phyloP scores from a whole-genome alignment of 2,888 invertebrate species.

The Hipparchia sbordonii region DNA sequence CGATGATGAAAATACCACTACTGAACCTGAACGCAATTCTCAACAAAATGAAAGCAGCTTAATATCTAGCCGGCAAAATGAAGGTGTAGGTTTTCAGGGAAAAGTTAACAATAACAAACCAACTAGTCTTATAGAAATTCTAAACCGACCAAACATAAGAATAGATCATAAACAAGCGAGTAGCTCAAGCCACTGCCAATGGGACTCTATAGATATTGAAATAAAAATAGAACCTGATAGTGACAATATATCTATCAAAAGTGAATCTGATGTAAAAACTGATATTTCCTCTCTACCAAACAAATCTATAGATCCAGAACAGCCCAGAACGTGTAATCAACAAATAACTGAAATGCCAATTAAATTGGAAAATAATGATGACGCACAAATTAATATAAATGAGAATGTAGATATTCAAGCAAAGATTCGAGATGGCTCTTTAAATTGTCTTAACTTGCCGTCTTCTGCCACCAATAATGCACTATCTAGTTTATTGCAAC shows the following conservation, averaged over 20 bases:
- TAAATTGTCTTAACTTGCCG: not conserved
- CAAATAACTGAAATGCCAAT: not conserved
- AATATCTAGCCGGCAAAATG: constrained; percentile 1
- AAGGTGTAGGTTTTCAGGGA: not conserved
- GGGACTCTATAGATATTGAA: not conserved
- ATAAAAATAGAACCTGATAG: constrained; percentile 7
- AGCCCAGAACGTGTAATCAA: not conserved
- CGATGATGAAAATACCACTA: not conserved
- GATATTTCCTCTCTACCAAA: not conserved
- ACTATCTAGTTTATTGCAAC: constrained; percentile 12
- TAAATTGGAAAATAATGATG: constrained; percentile 1
- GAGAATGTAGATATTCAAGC: not conserved
- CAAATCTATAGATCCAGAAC: not conserved
- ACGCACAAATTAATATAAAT: not conserved
- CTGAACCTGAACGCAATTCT: not conserved
- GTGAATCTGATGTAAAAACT: not conserved
- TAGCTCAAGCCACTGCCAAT: not conserved
- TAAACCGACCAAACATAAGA: constrained; percentile 3
- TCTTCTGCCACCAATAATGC: not conserved
- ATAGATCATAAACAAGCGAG: not conserved
- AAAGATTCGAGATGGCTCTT: not conserved
- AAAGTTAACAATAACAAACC: constrained; percentile 1
- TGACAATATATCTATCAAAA: not conserved
- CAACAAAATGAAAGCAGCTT: not conserved
- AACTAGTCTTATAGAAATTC: constrained; percentile 17